These are phyloP conservation scores for Patella pellucida DNA, from an alignment of 2,888 invertebrate genomes.

Conservation along the genomic window DNA sequence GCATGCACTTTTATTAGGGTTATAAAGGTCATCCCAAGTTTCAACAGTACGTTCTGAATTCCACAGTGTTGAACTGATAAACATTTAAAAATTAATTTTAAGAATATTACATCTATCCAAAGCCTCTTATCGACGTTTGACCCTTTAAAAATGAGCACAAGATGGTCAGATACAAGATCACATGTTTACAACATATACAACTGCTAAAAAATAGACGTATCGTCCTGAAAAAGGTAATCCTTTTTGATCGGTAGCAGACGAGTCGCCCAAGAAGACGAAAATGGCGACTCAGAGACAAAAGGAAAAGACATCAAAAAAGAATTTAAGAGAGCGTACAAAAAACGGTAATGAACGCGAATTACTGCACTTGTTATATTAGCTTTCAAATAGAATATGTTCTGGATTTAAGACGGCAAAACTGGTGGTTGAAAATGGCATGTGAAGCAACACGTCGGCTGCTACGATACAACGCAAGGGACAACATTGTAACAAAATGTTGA, in stretches of 20 bases:
- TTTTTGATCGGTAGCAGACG: constrained; percentile 41
- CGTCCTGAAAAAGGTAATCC: constrained; percentile 24
- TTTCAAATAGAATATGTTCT: neutral
- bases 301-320: constrained; percentile 36
- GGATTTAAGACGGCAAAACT: neutral
- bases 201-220: neutral
- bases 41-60: no score
- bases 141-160: no score
- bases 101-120: no score
- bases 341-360: constrained; percentile 9
- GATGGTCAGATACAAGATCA: no score
- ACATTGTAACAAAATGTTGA: constrained; percentile 3
- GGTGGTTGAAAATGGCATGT: neutral
- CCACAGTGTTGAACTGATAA: no score
- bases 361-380: neutral
- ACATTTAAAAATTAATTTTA: no score
- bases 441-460: constrained; percentile 28
- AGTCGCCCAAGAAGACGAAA: constrained; percentile 28
- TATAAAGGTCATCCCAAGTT: no score
- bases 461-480: constrained; percentile 5
- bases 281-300: constrained; percentile 41
- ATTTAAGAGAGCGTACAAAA: constrained; percentile 22
- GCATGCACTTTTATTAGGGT: no score
- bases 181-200: no score
- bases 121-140: no score